Evolutionary conservation across 2,888 invertebrate genomes (phyloP), one percentile per base, ranked within the genome.

Genomic region (Sceliomorpha sp.): DNA sequence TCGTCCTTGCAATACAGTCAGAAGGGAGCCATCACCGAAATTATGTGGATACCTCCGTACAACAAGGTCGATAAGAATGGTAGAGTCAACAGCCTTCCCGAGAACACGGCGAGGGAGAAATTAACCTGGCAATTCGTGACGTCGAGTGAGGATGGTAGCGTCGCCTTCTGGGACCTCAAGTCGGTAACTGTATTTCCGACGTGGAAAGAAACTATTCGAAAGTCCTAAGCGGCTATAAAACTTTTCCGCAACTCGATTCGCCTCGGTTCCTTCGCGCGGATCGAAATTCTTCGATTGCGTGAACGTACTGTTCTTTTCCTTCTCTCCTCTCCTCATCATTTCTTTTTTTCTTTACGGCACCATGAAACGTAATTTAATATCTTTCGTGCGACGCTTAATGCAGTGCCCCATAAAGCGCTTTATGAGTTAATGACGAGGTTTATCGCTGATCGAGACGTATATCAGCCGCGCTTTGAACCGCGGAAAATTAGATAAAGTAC

Each of bases 1-100:
- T 93, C 94, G 3, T 90, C 91, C 64, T 81, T 93, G 42, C 88
- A 91, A 63, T 89, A 89, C 37, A 92, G 93, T 36, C 95, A 94
- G 74, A 91, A 89, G 58, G 91, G 89, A 1, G 85, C 91, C n/a
- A 91, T 95, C 12, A 92, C 91, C 0, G 85, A 89, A 17, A 92
- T 95, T 40, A 89, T 90, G 42, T 95, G 95, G 95, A 76, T 94
- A n/a, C 91, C 92, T 4, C 90, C 91, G 0, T 90, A 91, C 74
- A 90, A 91, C 73, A 89, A 88, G 62, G 82, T 94, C 2, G 90
- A 92, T 6, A 88, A 90, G 8, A 92, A 91, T 32, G 94, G 95
- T 0, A 89, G 86, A 88, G 88, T 91, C 8, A 86, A 78, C 70
- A 80, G 79, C 53, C 88, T 88, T 55, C 86, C 77, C 0, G 85